Percentiles rank a stretch among this genome's conserved stretches.
Evolutionary conservation across 64 coral and sea anemone genomes (phyloP).

Genomic region (Trachythela sp.): DNA sequence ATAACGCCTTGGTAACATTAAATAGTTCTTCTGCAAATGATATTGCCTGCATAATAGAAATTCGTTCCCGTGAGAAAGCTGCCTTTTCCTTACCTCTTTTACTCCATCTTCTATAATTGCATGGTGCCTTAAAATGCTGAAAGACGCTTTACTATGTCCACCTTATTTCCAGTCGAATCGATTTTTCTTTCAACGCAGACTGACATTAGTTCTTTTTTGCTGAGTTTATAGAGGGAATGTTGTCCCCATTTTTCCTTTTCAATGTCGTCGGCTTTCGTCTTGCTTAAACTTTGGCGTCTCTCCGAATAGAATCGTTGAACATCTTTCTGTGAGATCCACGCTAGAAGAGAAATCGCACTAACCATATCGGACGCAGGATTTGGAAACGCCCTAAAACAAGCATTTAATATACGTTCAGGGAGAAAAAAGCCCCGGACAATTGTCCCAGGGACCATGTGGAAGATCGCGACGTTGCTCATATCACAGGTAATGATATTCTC

Average conservation of each 20-base stretch:
- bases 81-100: slow-evolving; percentile 55
- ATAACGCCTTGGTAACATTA: background rate
- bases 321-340: slow-evolving; percentile 25
- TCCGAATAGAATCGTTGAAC: slow-evolving; percentile 1
- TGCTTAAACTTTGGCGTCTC: slow-evolving; percentile 1
- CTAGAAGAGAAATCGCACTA: slow-evolving; percentile 30
- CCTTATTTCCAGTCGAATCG: too few species aligned
- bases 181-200: too few species aligned
- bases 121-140: slow-evolving; percentile 37
- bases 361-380: background rate
- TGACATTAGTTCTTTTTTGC: slow-evolving; percentile 8
- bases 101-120: slow-evolving; percentile 32
- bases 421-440: slow-evolving; percentile 50
- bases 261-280: slow-evolving; percentile 31
- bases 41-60: slow-evolving; percentile 41
- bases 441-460: slow-evolving; percentile 41
- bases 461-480: slow-evolving; percentile 36
- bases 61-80: slow-evolving; percentile 48
- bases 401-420: slow-evolving; percentile 46
- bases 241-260: slow-evolving; percentile 36
- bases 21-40: background rate
- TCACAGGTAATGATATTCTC: slow-evolving; percentile 43
- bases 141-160: too few species aligned
- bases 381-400: slow-evolving; percentile 24
- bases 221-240: slow-evolving; percentile 45